A percentile compares a stretch with the other conserved stretches of the same genome.
These are phyloP conservation scores for Xestobium rufovillosum DNA, from an alignment of 2,888 invertebrate genomes.

Conservation along the genomic window DNA sequence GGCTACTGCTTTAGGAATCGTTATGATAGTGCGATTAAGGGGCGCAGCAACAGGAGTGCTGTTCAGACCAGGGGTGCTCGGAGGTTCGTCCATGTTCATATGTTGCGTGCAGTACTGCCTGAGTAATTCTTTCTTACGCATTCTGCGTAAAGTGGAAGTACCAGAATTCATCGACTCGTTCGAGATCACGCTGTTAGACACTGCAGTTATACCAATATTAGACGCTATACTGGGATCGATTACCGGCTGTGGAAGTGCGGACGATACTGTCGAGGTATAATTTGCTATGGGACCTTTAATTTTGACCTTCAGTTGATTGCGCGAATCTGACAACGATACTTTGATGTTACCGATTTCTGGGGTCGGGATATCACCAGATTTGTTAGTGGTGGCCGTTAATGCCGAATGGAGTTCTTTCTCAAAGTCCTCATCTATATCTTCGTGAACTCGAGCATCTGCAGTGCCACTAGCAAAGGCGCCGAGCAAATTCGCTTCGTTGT, in stretches of 20 bases:
- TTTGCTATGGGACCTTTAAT: constrained; percentile 82
- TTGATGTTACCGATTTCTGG: constrained; percentile 52
- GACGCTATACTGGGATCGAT: constrained; percentile 42
- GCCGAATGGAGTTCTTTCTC: constrained; percentile 69
- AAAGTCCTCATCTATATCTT: constrained; percentile 70
- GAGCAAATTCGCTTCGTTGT: constrained; percentile 57
- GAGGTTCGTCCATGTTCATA: constrained; percentile 75
- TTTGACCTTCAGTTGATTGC: constrained; percentile 83
- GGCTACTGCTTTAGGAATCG: constrained; percentile 82
- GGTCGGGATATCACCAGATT: constrained; percentile 43
- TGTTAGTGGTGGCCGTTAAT: constrained; percentile 53
- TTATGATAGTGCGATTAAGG: constrained; percentile 63
- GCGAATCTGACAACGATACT: constrained; percentile 69
- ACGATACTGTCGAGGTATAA: constrained; percentile 58
- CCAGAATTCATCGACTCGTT: constrained; percentile 43
- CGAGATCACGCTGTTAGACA: constrained; percentile 38
- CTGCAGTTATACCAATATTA: constrained; percentile 43
- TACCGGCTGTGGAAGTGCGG: constrained; percentile 52
- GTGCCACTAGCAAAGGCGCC: constrained; percentile 61
- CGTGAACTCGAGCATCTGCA: constrained; percentile 59
- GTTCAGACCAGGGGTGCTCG: constrained; percentile 48
- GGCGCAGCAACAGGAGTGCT: constrained; percentile 53
- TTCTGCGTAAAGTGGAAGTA: constrained; percentile 70
- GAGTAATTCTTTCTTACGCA: constrained; percentile 83
- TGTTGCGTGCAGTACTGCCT: constrained; percentile 74